Evolutionary conservation across 1,140 invertebrate species (phyloP).

Genomic region (Bombus pyrosoma): DNA sequence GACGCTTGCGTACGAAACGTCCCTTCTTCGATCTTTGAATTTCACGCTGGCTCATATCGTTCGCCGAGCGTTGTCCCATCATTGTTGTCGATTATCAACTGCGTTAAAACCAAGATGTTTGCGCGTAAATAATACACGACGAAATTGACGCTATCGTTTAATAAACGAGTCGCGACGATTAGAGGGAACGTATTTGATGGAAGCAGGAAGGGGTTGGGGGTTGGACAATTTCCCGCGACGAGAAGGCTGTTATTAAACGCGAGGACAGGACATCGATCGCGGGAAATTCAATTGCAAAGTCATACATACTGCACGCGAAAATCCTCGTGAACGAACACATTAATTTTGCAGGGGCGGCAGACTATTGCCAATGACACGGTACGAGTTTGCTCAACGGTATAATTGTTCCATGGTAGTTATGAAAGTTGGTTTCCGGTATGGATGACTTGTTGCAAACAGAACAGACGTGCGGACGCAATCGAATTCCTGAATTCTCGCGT

Average conservation of each 20-base stretch:
- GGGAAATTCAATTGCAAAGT: slow-evolving; percentile 46
- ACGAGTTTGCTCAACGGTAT: slow-evolving; percentile 44
- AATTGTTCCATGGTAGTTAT: slow-evolving; percentile 57
- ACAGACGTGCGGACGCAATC: background rate
- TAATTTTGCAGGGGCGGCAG: slow-evolving; percentile 58
- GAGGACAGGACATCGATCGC: slow-evolving; percentile 46
- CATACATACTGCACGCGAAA: slow-evolving; percentile 47
- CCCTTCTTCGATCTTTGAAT: too few relatives aligned
- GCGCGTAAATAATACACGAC: background rate
- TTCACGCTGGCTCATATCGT: background rate
- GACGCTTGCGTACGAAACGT: background rate
- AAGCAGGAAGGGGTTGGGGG: too few relatives aligned
- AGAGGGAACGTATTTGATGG: background rate
- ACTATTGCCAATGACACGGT: slow-evolving; percentile 51
- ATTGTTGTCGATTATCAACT: background rate
- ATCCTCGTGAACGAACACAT: slow-evolving; percentile 58
- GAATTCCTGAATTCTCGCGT: background rate
- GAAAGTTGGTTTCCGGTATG: slow-evolving; percentile 52
- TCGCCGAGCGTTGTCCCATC: fast-evolving
- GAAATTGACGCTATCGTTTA: slow-evolving; percentile 9
- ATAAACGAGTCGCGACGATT: slow-evolving; percentile 30
- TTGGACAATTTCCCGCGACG: slow-evolving; percentile 25
- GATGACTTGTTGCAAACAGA: slow-evolving; percentile 39
- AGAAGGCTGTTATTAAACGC: slow-evolving; percentile 37
- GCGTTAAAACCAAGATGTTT: background rate